These are phyloP conservation scores for Rhamphomyia laevipes DNA, from an alignment of 2,888 invertebrate genomes.

Conservation along the genomic window DNA sequence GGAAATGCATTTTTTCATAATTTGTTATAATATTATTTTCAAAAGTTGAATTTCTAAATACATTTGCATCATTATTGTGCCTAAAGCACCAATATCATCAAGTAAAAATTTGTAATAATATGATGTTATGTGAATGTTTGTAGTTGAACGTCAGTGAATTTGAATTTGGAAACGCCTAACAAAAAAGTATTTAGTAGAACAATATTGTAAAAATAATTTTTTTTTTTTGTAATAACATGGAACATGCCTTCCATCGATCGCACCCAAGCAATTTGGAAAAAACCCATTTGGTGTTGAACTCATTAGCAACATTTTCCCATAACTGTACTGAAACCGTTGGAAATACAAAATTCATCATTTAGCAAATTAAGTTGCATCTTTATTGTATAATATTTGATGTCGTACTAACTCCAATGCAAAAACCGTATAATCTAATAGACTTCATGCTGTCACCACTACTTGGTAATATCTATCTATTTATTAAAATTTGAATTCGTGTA, in stretches of 20 bases:
- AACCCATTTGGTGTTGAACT: too few species aligned
- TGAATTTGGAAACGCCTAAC: background rate
- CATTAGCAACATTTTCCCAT: too few species aligned
- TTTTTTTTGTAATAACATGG: background rate
- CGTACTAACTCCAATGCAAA: background rate
- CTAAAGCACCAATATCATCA: background rate
- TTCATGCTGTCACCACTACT: background rate
- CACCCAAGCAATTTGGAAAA: background rate
- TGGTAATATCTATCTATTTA: background rate
- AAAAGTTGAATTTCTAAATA: background rate
- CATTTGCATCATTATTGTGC: background rate
- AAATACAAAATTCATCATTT: too few species aligned
- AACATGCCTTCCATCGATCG: background rate
- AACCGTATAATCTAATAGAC: background rate
- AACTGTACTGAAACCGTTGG: too few species aligned
- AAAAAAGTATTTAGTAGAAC: background rate
- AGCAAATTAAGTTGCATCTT: background rate
- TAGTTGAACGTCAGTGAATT: background rate
- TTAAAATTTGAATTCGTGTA: background rate
- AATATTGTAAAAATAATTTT: background rate
- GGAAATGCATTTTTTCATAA: background rate
- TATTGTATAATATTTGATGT: background rate
- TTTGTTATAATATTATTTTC: background rate
- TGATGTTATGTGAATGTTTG: background rate
- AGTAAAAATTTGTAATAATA: background rate